A percentile compares a stretch with the other conserved stretches of the same genome.
These are phyloP conservation scores for Miltochrista miniata DNA, from an alignment of 2,888 invertebrate genomes.

Conservation along the genomic window DNA sequence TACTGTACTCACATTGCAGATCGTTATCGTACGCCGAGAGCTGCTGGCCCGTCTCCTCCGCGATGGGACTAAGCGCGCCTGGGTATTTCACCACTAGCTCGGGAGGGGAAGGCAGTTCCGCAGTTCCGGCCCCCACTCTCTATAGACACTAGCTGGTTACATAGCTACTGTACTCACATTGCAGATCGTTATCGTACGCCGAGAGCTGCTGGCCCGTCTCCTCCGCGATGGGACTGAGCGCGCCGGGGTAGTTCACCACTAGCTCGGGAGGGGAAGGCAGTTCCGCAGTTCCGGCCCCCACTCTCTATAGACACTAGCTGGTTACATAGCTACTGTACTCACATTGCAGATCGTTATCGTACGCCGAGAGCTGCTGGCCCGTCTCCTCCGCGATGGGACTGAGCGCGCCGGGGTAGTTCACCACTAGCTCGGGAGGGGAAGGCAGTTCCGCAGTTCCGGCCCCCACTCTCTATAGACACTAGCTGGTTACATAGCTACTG, in stretches of 20 bases:
- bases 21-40: conserved; percentile 74
- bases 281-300: conserved; percentile 43
- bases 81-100: conserved; percentile 69
- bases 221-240: conserved; percentile 73
- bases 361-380: conserved; percentile 66
- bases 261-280: conserved; percentile 67
- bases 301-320: conserved; percentile 62
- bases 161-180: no score
- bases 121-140: conserved; percentile 48
- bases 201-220: conserved; percentile 71
- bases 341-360: conserved; percentile 72
- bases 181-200: conserved; percentile 70
- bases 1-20: no score
- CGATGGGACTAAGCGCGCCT: conserved; percentile 74
- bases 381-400: conserved; percentile 77
- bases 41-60: conserved; percentile 71
- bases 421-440: conserved; percentile 68
- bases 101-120: conserved; percentile 58
- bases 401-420: conserved; percentile 70
- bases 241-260: conserved; percentile 67
- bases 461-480: conserved; percentile 54
- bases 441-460: conserved; percentile 40
- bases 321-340: no score
- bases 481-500: no score
- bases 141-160: conserved; percentile 65